Conservation (phyloP, 1,140 invertebrate species). For the Heliothis virescens region DNA sequence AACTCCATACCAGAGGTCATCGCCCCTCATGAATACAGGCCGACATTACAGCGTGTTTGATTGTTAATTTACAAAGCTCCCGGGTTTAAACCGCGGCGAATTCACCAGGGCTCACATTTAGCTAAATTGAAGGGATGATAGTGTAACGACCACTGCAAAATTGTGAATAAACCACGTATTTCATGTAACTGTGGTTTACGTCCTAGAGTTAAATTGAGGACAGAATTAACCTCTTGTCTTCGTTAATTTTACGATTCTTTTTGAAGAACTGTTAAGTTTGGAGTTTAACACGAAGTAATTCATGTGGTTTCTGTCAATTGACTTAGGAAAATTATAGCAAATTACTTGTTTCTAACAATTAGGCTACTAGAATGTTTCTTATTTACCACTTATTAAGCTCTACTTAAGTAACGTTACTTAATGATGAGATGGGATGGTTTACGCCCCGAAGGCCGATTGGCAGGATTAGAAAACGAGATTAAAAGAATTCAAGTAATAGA, state of each 20-base stretch:
- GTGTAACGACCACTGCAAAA: background rate
- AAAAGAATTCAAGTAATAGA: no score
- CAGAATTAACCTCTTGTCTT: background rate
- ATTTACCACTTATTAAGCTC: no score
- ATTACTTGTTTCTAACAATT: no score
- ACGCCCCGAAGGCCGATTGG: no score
- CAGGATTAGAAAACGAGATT: no score
- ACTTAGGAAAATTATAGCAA: no score
- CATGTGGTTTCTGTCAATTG: no score
- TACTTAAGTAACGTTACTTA: no score
- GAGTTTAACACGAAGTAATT: no score
- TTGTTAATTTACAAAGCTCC: slow-evolving; percentile 39
- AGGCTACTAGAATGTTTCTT: no score
- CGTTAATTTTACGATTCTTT: background rate
- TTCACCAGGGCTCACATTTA: slow-evolving; percentile 5
- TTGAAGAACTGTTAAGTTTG: no score
- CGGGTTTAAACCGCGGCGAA: slow-evolving; percentile 9
- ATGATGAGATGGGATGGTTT: no score
- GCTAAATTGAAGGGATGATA: slow-evolving; percentile 34
- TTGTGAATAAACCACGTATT: slow-evolving; percentile 1
- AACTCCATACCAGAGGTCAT: background rate
- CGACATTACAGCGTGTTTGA: slow-evolving; percentile 20
- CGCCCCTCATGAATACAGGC: background rate
- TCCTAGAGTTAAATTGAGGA: background rate
- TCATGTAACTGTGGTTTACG: background rate